Conservation (phyloP, 2,113 vertebrate species). For the Megaceryle torquata region DNA sequence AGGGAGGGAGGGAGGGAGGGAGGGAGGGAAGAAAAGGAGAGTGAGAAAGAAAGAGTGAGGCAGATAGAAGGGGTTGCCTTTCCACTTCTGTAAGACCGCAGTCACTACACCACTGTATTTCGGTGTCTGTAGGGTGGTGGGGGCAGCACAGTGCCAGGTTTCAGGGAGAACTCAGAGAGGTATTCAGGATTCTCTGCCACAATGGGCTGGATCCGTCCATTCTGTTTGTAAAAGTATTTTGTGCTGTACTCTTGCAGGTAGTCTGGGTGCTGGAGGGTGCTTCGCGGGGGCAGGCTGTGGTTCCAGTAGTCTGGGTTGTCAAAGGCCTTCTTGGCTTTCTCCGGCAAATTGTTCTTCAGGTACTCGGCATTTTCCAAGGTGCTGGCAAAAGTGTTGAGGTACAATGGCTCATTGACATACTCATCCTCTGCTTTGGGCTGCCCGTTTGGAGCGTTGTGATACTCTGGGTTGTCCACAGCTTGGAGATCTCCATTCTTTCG, state of each 20-base stretch:
- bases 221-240: constrained; percentile 96
- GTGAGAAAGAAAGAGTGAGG: background rate
- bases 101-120: constrained; percentile 92
- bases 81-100: background rate
- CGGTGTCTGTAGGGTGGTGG: constrained; percentile 97
- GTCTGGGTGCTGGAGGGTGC: constrained; percentile 87
- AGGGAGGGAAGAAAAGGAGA: background rate
- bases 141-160: constrained; percentile 89
- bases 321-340: constrained; percentile 94
- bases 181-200: constrained; percentile 96
- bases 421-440: constrained; percentile 88
- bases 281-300: constrained; percentile 91
- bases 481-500: constrained; percentile 91
- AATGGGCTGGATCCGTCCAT: constrained; percentile 88
- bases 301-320: constrained; percentile 99
- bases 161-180: constrained; percentile 92
- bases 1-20: background rate
- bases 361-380: constrained; percentile 79
- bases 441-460: constrained; percentile 84
- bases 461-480: constrained; percentile 91
- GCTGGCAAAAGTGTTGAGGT: constrained; percentile 93
- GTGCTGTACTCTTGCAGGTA: constrained; percentile 89
- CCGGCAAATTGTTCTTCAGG: constrained; percentile 85
- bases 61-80: constrained; percentile 55
- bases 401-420: constrained; percentile 90